These are phyloP conservation scores for Cygnus buccinator DNA, from an alignment of 2,113 vertebrate genomes.

Conservation along the genomic window DNA sequence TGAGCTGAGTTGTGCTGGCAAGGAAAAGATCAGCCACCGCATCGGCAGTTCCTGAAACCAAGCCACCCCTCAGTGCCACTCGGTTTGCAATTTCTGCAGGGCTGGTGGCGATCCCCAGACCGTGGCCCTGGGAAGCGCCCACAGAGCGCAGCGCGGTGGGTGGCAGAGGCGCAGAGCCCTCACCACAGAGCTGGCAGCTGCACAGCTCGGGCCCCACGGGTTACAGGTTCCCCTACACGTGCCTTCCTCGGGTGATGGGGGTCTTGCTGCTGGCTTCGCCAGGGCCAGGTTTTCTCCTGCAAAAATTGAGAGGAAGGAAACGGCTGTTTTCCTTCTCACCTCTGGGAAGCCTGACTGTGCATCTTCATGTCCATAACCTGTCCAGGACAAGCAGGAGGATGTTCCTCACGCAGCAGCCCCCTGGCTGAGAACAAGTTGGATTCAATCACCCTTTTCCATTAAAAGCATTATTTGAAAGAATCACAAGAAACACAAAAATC, in stretches of 20 bases:
- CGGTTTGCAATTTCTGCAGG: neutral
- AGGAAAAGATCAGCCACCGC: neutral
- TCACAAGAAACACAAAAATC: neutral
- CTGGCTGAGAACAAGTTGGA: neutral
- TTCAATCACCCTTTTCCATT: neutral
- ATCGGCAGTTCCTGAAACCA: neutral
- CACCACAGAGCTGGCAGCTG: fast-evolving
- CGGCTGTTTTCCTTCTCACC: neutral
- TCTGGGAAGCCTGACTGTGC: neutral
- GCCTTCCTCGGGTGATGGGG: neutral
- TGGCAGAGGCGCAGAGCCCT: neutral
- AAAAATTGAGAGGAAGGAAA: neutral
- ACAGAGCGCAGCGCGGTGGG: fast-evolving
- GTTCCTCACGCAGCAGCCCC: neutral
- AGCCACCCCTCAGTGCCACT: neutral
- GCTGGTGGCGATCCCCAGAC: neutral
- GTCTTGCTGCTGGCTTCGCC: neutral
- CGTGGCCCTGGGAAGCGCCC: neutral
- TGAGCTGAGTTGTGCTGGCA: neutral
- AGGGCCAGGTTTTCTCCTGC: neutral
- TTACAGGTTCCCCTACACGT: neutral
- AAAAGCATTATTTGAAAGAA: neutral
- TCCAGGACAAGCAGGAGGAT: neutral
- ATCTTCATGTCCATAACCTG: neutral
- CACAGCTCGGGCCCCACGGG: fast-evolving